These are phyloP conservation scores for Botrylloides violaceus DNA, from an alignment of 23 tunicate genomes.

Conservation along the genomic window DNA sequence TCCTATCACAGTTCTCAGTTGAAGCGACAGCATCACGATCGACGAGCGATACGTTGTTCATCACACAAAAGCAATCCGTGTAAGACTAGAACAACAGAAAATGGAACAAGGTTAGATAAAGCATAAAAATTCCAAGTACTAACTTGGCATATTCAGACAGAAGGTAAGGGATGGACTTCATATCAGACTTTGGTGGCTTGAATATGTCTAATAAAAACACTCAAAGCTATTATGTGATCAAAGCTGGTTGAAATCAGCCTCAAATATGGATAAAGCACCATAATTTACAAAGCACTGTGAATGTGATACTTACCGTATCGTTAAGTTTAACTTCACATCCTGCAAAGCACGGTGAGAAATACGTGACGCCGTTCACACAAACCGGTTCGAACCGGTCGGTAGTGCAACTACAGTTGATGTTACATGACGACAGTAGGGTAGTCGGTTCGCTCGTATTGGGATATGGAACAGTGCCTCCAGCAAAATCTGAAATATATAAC, in stretches of 20 bases:
- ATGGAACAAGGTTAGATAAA: background rate
- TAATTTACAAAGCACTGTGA: background rate
- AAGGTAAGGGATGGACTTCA: too few species aligned
- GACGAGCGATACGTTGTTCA: background rate
- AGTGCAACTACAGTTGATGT: conserved; percentile 27
- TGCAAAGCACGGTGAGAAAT: conserved; percentile 63
- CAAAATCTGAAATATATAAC: background rate
- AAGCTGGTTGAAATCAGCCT: too few species aligned
- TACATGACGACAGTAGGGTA: background rate
- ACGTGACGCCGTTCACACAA: conserved; percentile 45
- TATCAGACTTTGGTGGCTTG: too few species aligned
- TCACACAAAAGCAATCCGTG: conserved; percentile 38
- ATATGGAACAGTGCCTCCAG: background rate
- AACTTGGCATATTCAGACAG: too few species aligned
- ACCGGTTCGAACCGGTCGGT: conserved; percentile 38
- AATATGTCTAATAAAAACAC: too few species aligned
- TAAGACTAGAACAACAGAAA: conserved; percentile 50
- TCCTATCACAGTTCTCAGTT: conserved; percentile 5
- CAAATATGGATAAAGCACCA: too few species aligned
- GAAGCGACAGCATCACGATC: background rate
- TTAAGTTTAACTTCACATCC: conserved; percentile 22
- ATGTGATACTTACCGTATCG: background rate
- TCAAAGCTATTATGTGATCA: too few species aligned
- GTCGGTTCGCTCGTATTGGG: background rate
- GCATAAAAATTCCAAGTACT: too few species aligned